Base-by-base conservation (phyloP, 2,113 vertebrate genomes). In the Cebus imitator region DNA sequence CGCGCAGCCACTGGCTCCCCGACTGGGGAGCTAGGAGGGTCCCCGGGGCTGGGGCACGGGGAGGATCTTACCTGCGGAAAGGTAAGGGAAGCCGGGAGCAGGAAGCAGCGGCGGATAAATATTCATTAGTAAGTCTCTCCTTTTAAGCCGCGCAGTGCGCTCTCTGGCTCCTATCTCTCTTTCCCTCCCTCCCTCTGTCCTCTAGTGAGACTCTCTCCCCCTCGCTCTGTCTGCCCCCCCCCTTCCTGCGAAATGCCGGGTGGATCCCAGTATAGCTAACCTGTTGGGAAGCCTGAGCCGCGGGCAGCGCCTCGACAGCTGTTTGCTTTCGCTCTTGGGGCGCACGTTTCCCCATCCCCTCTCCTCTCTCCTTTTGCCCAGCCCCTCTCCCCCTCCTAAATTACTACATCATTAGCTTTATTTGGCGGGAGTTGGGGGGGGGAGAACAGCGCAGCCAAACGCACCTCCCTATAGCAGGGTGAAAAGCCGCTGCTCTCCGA, bases 61-160 rank as follows among this genome's bases (percentile, higher is more conserved):
- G 81, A 91, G n/a, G 87, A 87, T 94, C 97, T 97, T 98, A 98
- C 97, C 97, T 98, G 98, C 55, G 0, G 72, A 90, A 97, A 99
- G 98, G 98, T 99, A 98, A 98, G 98, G 98, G 97, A 98, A 98
- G 91, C 97, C 94, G 76, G 98, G 97, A 98, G 97, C 97, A 88
- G 94, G 98, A 83, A 98, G 98, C 98, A 98, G 97, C 96, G 98
- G 96, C 94, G 98, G 98, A 98, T 98, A 98, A 99, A 99, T 98
- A 99, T 98, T 99, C 98, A 99, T 98, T 98, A 98, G 98, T 96
- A 98, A 98, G 98, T 98, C 98, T 96, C 89, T 97, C 95, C 92
- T 98, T 97, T 97, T 97, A 98, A 98, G 95, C 97, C 73, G 82
- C 96, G 91, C 94, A 13, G 96, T 75, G 92, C 95, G 92, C 95